Evolutionary conservation across 2,888 invertebrate species (phyloP).

Genomic region (Drosophila vallismaia): DNA sequence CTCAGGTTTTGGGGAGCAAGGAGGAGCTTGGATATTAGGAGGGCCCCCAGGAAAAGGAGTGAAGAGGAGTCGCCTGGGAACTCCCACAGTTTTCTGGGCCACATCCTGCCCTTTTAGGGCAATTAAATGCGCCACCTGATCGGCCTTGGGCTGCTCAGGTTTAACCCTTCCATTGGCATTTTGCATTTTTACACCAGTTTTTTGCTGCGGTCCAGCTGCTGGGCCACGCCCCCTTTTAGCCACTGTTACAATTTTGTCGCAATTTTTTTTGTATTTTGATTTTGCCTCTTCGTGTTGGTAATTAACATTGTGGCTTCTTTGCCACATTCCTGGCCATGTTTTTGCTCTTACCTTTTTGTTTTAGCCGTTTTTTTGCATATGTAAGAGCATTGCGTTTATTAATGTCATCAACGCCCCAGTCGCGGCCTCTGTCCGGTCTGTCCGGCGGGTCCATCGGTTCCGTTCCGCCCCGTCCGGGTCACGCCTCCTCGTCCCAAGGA

Average conservation of each 20-base stretch:
- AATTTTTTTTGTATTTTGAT: conserved; percentile 22
- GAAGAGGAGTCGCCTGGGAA: neutral
- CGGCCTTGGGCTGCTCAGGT: conserved; percentile 66
- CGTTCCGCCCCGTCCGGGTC: conserved; percentile 14
- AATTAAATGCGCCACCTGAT: conserved; percentile 65
- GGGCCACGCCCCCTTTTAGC: conserved; percentile 47
- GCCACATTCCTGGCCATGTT: conserved; percentile 26
- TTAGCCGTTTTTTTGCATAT: conserved; percentile 60
- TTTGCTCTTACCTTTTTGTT: neutral
- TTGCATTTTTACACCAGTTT: conserved; percentile 1
- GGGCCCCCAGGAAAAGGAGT: neutral
- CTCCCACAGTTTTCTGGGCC: conserved; percentile 3
- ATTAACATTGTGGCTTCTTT: conserved; percentile 34
- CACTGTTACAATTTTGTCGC: conserved; percentile 77
- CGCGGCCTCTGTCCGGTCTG: conserved; percentile 1
- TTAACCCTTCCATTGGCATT: conserved; percentile 2
- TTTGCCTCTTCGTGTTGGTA: conserved; percentile 15
- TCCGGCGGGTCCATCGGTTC: conserved; percentile 5
- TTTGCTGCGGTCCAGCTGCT: conserved; percentile 29
- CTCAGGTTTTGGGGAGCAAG: no score
- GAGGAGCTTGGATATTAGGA: no score
- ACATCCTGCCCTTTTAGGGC: conserved; percentile 11
- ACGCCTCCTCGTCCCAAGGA: conserved; percentile 20
- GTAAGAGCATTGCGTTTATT: conserved; percentile 60
- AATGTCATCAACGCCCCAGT: conserved; percentile 72